Conservation (phyloP, 1,140 invertebrate genomes). For the Pygmarrhopalites habei region DNA sequence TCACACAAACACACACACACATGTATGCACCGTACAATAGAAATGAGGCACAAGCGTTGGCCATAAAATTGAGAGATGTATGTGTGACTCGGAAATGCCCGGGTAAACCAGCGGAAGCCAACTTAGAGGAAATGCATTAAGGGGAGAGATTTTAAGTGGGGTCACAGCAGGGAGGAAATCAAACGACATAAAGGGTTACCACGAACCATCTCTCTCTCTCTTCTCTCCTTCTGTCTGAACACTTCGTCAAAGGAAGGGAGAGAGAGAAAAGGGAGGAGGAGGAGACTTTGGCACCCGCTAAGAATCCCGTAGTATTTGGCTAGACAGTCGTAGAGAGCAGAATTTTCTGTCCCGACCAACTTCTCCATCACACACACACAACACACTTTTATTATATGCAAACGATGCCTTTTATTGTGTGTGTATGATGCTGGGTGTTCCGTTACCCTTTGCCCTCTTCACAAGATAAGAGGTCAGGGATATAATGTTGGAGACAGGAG, state of each 20-base stretch:
- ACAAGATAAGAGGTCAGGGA: no score
- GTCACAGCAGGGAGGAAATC: conserved; percentile 38
- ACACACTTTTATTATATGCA: no score
- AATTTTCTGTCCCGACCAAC: not conserved
- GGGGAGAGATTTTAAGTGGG: conserved; percentile 33
- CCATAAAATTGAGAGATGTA: conserved; percentile 25
- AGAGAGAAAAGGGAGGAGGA: not conserved
- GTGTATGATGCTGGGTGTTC: no score
- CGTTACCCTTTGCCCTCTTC: no score
- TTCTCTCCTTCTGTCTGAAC: no score
- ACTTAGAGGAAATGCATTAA: conserved; percentile 39
- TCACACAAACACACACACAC: not conserved
- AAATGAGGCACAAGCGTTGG: not conserved
- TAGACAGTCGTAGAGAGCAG: no score
- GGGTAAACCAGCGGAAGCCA: conserved; percentile 38
- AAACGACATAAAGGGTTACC: conserved; percentile 31
- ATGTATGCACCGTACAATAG: not conserved
- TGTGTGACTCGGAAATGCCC: conserved; percentile 37
- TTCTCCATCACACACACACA: no score
- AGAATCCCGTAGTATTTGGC: no score
- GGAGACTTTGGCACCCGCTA: conserved; percentile 8
- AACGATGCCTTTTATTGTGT: no score
- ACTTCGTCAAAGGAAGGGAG: not conserved
- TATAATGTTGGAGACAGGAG: no score
- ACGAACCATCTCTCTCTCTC: not conserved